Percentiles rank a stretch among this genome's conserved stretches.
phyloP scores from a whole-genome alignment of 2,113 vertebrate genomes.

The Myiopsitta monachus region DNA sequence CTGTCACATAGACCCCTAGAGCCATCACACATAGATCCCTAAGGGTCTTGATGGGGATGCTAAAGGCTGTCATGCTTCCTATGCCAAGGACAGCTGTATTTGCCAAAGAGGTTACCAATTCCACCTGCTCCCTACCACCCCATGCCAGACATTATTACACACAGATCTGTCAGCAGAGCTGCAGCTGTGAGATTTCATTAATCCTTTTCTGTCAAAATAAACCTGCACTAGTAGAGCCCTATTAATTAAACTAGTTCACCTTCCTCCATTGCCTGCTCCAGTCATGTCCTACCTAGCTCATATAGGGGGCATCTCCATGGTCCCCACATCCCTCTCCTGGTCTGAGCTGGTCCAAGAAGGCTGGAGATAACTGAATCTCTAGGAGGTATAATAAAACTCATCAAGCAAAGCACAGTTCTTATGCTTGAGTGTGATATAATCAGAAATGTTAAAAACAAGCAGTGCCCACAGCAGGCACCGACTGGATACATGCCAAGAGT shows the following conservation, averaged over 20 bases:
- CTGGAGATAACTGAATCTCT: background rate
- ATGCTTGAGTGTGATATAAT: background rate
- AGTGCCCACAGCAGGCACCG: background rate
- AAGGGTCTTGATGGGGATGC: background rate
- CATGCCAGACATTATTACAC: background rate
- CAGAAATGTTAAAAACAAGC: background rate
- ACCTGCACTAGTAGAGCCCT: background rate
- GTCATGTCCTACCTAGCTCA: background rate
- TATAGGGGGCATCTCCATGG: background rate
- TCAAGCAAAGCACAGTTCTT: background rate
- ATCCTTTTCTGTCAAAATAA: slow-evolving; percentile 16
- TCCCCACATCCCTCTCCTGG: background rate
- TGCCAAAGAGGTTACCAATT: background rate
- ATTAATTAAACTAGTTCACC: background rate
- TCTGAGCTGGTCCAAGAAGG: background rate
- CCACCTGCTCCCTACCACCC: background rate
- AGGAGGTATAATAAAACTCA: background rate
- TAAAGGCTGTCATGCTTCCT: background rate
- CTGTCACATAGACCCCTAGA: background rate
- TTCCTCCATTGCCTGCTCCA: background rate
- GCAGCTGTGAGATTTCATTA: slow-evolving; percentile 29
- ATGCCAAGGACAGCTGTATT: background rate
- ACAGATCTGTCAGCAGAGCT: slow-evolving; percentile 3
- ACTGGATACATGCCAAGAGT: background rate
- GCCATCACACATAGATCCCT: background rate